Percentiles rank a stretch among this genome's conserved stretches.
phyloP scores from a whole-genome alignment of 2,797 vertebrate species.

The Sternotherus odoratus region DNA sequence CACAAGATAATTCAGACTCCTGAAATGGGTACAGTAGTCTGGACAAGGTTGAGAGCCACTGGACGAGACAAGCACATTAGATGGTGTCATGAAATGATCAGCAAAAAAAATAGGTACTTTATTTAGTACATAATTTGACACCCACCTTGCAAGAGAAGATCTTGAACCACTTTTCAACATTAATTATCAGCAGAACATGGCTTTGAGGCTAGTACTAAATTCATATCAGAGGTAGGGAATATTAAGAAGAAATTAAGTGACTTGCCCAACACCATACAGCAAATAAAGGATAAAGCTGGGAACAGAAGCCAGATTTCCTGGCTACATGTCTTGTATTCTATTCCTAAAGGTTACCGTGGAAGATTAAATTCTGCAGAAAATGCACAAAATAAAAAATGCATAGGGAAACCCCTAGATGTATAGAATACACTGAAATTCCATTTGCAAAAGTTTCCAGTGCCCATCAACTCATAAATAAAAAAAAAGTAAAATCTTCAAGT shows the following conservation, averaged over 20 bases:
- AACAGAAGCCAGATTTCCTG: not conserved
- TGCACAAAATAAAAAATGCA: not conserved
- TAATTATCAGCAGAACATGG: not conserved
- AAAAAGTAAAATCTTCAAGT: not conserved
- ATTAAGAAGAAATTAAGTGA: not conserved
- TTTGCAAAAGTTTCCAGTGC: not conserved
- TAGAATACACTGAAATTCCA: not conserved
- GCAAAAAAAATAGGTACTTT: not conserved
- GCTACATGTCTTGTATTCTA: not conserved
- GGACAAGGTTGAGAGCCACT: too few species aligned
- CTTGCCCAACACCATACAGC: not conserved
- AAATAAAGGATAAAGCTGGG: not conserved
- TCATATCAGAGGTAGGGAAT: not conserved
- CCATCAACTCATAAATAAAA: not conserved
- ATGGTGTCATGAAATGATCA: not conserved
- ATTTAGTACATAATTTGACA: not conserved
- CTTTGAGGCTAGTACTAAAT: not conserved
- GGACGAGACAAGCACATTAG: not conserved
- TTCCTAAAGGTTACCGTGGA: not conserved
- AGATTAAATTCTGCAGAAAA: not conserved
- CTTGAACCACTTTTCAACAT: not conserved
- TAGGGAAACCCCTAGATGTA: not conserved
- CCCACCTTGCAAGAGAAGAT: not conserved
- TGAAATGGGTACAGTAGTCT: too few species aligned
- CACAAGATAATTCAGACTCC: too few species aligned